A percentile compares a stretch with the other conserved stretches of the same genome.
These are phyloP conservation scores for Zygaena filipendulae DNA, from an alignment of 2,888 invertebrate genomes.

Conservation along the genomic window DNA sequence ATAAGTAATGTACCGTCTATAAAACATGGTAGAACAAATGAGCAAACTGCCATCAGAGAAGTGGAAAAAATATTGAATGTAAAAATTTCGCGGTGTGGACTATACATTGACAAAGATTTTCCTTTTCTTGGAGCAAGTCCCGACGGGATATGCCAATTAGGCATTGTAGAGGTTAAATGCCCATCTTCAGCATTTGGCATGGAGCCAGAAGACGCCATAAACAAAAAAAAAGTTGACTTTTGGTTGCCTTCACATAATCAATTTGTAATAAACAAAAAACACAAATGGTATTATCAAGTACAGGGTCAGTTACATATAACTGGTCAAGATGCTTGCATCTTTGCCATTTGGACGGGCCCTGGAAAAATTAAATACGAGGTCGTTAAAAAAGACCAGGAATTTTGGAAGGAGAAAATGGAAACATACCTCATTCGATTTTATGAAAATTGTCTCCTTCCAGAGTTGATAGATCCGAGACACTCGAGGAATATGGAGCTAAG, in stretches of 20 bases:
- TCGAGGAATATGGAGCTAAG: conserved; percentile 2
- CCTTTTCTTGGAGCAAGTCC: conserved; percentile 4
- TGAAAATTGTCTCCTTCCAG: conserved; percentile 6
- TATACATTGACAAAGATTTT: too few species aligned
- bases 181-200: conserved; percentile 3
- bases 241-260: background rate
- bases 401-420: conserved; percentile 10
- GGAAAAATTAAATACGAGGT: conserved; percentile 6
- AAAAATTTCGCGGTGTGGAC: background rate
- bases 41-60: conserved; percentile 2
- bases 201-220: conserved; percentile 3
- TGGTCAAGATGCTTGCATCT: conserved; percentile 1
- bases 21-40: conserved; percentile 3
- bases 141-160: conserved; percentile 2
- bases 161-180: conserved; percentile 5
- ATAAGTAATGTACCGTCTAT: conserved; percentile 4
- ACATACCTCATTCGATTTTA: conserved; percentile 4
- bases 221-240: conserved; percentile 2
- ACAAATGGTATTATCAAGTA: too few species aligned
- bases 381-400: conserved; percentile 4
- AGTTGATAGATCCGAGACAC: conserved; percentile 2
- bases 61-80: conserved; percentile 1
- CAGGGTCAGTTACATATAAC: too few species aligned
- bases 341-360: conserved; percentile 5
- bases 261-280: background rate